A percentile compares a stretch with the other conserved stretches of the same genome.
Evolutionary conservation across 1,140 invertebrate genomes (phyloP).

Genomic region (Melipona quadrifasciata): DNA sequence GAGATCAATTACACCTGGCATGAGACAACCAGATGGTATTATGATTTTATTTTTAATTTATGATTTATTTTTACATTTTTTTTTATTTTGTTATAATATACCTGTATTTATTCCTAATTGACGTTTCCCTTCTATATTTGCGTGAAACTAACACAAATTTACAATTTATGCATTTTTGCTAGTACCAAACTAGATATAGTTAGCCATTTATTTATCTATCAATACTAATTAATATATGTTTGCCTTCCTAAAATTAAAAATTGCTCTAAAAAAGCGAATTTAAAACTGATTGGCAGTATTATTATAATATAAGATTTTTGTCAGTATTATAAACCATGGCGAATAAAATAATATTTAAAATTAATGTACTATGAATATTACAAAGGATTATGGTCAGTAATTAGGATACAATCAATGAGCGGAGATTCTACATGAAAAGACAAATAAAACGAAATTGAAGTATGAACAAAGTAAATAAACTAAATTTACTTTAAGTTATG

Average conservation of each 20-base stretch:
- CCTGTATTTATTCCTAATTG: neutral
- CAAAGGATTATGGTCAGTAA: neutral
- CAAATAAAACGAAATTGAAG: neutral
- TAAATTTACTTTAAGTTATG: neutral
- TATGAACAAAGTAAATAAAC: neutral
- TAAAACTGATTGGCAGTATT: neutral
- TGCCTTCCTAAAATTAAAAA: neutral
- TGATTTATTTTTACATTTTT: neutral
- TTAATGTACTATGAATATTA: neutral
- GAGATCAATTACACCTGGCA: constrained; percentile 96
- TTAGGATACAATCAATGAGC: neutral
- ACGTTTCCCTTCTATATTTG: neutral
- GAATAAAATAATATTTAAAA: neutral
- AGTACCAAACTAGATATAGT: neutral
- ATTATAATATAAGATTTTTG: neutral
- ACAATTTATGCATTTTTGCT: neutral
- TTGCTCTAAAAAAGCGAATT: neutral
- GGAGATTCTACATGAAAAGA: neutral
- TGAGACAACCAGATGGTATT: constrained; percentile 98
- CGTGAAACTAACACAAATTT: neutral
- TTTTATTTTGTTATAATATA: neutral
- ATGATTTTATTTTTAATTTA: constrained; percentile 38
- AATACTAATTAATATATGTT: neutral
- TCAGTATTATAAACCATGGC: neutral
- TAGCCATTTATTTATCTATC: neutral